Evolutionary conservation across 1,140 invertebrate species (phyloP).

Genomic region (Drosophila tristis): DNA sequence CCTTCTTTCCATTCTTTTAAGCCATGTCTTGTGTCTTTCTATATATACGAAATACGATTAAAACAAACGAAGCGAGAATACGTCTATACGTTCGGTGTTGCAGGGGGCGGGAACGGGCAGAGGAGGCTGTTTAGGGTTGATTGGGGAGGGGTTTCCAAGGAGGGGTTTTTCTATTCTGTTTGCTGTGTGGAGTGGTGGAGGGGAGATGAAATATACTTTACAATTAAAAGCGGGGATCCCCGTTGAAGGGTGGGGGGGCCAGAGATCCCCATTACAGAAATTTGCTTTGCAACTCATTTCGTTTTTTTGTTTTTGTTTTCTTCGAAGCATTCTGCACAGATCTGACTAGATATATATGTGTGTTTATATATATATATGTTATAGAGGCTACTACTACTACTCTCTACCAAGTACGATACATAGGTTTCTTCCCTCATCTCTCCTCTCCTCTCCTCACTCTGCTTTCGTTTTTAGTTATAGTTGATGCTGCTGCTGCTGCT

Average conservation of each 20-base stretch:
- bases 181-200: neutral
- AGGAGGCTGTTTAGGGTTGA: neutral
- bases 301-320: constrained; percentile 17
- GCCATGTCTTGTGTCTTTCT: constrained; percentile 57
- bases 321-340: constrained; percentile 53
- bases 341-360: constrained; percentile 52
- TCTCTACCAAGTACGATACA: constrained; percentile 55
- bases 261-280: constrained; percentile 49
- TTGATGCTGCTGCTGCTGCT: constrained; percentile 46
- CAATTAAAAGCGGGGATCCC: constrained; percentile 49
- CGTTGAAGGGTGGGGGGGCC: constrained; percentile 2
- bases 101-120: neutral
- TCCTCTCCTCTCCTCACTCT: too few relatives aligned
- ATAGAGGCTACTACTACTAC: constrained; percentile 67
- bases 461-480: constrained; percentile 38
- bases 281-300: constrained; percentile 77
- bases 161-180: constrained; percentile 2
- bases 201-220: constrained; percentile 27
- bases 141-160: neutral
- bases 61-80: constrained; percentile 58
- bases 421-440: constrained; percentile 34
- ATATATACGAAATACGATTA: constrained; percentile 23
- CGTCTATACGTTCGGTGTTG: neutral
- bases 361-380: constrained; percentile 51
- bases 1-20: constrained; percentile 43